Evolutionary conservation across 1,140 invertebrate species (phyloP), one percentile per base, ranked within the genome.

Genomic region (Cotesia chilonis): DNA sequence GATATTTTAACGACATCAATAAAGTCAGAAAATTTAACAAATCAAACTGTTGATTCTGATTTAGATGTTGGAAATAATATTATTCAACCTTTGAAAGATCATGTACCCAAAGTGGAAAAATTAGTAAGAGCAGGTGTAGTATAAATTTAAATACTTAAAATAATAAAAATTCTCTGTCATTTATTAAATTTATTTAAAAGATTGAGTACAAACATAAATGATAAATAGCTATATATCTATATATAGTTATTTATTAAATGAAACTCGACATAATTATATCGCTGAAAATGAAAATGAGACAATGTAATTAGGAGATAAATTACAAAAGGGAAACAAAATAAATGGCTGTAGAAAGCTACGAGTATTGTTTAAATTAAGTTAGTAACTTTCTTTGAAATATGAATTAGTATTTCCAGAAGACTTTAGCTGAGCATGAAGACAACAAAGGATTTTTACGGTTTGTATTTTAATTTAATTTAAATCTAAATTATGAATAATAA

Each of bases 371-470:
- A 41, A 59, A 54, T 67, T 47, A 54, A 17, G n/a, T 59, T 4
- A 70, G 35, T 60, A 69, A 65, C 70, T 41, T 70, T 55, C 41
- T 37, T 69, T 68, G 9, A 72, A 35, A 35, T 37, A 64, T 70
- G 17, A n/a, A 88, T 74, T 78, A 91, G 93, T 91, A 68, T 93
- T 92, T 92, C 87, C 90, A 83, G 94, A 96, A 78, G 96, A 98
- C 92, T 10, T 87, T 99, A 41, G 97, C 97, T 4, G 97, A 99
- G 85, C 91, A 96, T 75, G 96, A 99, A 86, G 95, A 98, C 75
- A 98, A 98, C 85, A 98, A 98, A 89, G 98, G 97, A 71, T 95
- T 94, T 87, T 88, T 96, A 72, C 91, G 94, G 93, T 94, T 47
- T n/a, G 59, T 17, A 17, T 68, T 63, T 72, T 75, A 72, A 63